phyloP scores from a whole-genome alignment of 2,797 vertebrate species.

The Margarornis squamiger region DNA sequence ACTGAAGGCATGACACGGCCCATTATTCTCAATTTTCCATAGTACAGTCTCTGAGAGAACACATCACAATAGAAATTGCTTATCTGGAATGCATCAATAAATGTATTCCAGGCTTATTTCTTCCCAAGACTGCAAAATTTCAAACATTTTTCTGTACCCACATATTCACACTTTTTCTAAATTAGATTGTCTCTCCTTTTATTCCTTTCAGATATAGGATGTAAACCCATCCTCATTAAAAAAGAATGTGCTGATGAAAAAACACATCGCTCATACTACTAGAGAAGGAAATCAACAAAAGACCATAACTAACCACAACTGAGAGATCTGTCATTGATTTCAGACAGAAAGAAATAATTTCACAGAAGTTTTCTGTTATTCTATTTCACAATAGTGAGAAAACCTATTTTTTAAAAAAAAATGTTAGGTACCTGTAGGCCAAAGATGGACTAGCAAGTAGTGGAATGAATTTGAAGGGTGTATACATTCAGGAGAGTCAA shows the following conservation, averaged over 20 bases:
- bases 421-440: neutral
- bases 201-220: neutral
- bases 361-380: neutral
- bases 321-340: neutral
- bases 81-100: conserved; percentile 39
- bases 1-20: conserved; percentile 44
- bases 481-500: neutral
- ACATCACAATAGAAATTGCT: conserved; percentile 55
- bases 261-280: neutral
- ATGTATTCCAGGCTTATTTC: conserved; percentile 25
- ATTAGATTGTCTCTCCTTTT: neutral
- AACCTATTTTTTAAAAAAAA: neutral
- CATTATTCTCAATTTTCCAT: conserved; percentile 70
- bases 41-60: conserved; percentile 15
- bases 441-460: neutral
- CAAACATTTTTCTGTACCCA: neutral
- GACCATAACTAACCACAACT: neutral
- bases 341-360: neutral
- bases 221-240: neutral
- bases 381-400: neutral
- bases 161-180: neutral
- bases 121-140: neutral
- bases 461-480: neutral
- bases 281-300: neutral
- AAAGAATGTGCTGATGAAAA: neutral